phyloP scores from a whole-genome alignment of 2,797 vertebrate genomes.

The Molossus alvarezi region DNA sequence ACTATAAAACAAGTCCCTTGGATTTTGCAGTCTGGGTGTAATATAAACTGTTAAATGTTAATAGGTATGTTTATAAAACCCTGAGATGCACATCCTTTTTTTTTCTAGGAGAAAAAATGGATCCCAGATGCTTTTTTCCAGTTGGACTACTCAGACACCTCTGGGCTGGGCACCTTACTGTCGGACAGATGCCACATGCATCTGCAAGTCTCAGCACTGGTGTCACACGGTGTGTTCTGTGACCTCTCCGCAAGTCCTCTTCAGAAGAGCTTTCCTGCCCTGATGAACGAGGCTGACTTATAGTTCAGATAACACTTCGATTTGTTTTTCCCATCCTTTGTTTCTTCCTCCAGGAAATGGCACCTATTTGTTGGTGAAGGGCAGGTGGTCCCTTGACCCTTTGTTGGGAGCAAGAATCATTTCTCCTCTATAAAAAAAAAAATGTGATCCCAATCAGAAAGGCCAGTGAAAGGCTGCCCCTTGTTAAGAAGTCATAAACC shows the following conservation, averaged over 20 bases:
- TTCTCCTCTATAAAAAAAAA: not conserved
- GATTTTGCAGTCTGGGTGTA: not conserved
- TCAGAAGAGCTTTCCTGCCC: not conserved
- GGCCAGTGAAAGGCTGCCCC: not conserved
- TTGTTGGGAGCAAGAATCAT: slow-evolving; percentile 16
- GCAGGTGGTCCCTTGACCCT: not conserved
- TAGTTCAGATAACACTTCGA: not conserved
- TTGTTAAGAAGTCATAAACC: not conserved
- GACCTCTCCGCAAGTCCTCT: not conserved
- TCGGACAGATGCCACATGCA: not conserved
- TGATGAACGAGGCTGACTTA: not conserved
- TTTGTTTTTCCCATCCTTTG: not conserved
- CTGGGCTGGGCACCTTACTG: not conserved
- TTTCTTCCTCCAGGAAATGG: slow-evolving; percentile 43
- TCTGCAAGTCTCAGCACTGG: not conserved
- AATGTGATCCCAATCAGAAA: not conserved
- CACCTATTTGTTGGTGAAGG: not conserved
- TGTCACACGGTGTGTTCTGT: not conserved
- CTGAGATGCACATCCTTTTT: not conserved
- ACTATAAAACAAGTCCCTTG: slow-evolving; percentile 18
- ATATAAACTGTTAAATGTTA: slow-evolving; percentile 47
- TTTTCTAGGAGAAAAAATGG: not conserved
- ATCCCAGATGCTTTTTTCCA: not conserved
- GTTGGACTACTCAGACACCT: not conserved
- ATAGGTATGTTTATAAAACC: slow-evolving; percentile 21